Base-by-base conservation (phyloP, 2,113 vertebrate genomes). In the Neolamprologus modestus region DNA sequence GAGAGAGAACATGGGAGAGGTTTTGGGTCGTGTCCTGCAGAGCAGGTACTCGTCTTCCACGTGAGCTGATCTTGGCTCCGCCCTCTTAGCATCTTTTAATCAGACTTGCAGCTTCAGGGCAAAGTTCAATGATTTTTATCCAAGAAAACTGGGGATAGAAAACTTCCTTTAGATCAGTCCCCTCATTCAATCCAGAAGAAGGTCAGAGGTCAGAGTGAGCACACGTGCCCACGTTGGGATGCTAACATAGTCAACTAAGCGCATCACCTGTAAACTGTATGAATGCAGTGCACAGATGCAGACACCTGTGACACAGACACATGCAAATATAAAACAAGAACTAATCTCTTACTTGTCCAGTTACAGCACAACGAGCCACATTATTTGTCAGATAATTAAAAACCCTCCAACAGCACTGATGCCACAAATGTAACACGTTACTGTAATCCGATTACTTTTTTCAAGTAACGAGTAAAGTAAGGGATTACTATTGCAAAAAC, bases 51-150 rank as follows among this genome's bases (percentile, higher is more conserved):
- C n/a, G 47, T 78, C 19, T 57, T 5, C 28, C 40, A 2, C 42
- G 52, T 81, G 47, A 85, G 61, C 81, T 87, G 82, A 89, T 66
- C 33, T 47, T 92, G 9, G 50, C 16, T 35, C 80, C 55, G 9
- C 54, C 84, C 71, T n/a, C 14, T 53, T 37, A 5, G 31, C 66
- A 13, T 82, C 68, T 40, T 28, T 8, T 88, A 79, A 88, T 82
- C 81, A 87, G 63, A 84, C 66, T 82, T 88, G 7, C 14, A 57
- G 47, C n/a, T 52, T 66, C 14, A 35, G 31, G 13, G 5, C 16
- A 54, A 1, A 66, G 80, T 47, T 83, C 13, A 0, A 4, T 9
- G 24, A 50, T 57, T 24, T 78, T 82, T 50, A 54, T 50, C 45
- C 21, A 31, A 33, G 45, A 63, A 88, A 87, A 35, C 24, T 2